Evolutionary conservation across 2,797 vertebrate genomes (phyloP), one percentile per base, ranked within the genome.

Genomic region (Prunella strophiata): DNA sequence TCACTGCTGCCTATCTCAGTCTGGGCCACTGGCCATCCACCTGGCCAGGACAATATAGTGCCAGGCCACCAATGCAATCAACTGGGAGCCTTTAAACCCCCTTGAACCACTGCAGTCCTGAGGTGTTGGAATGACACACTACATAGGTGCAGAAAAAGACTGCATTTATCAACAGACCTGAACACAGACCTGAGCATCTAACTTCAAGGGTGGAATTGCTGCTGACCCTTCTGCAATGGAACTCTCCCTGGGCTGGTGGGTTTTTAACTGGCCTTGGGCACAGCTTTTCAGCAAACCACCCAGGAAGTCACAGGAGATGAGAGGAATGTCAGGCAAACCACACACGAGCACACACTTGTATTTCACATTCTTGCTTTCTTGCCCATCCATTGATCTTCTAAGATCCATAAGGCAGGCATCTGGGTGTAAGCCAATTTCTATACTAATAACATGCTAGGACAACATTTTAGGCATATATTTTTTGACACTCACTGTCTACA

Each of bases 261-360:
- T 65, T 82, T 78, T 73, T 45, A 91, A 36, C 23, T 7, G 2
- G 59, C 57, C 48, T 17, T 29, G 43, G 72, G 72, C 66, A 66
- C 68, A 85, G 65, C 65, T 89, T 80, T 91, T 78, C 66, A 72
- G 73, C 85, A 92, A 94, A 88, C 70, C 79, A 92, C 47, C 51
- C n/a, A 55, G 65, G 48, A 82, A 87, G 83, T 73, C 67, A 42
- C 11, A 67, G 42, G 51, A 81, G 62, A 76, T 51, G 52, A 88
- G 20, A 36, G 13, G 47, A 76, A 68, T 9, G 29, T 63, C 57
- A 85, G 58, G 72, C 72, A 93, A 95, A 76, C 63, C 48, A 59
- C 38, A 51, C 13, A 20, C 1, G 2, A 86, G 70, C 67, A 65
- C 51, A 80, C 14, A 16, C 61, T 74, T 85, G 50, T 47, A 54